Evolutionary conservation across 2,888 invertebrate species (phyloP).

Genomic region (Dolomedes plantarius): DNA sequence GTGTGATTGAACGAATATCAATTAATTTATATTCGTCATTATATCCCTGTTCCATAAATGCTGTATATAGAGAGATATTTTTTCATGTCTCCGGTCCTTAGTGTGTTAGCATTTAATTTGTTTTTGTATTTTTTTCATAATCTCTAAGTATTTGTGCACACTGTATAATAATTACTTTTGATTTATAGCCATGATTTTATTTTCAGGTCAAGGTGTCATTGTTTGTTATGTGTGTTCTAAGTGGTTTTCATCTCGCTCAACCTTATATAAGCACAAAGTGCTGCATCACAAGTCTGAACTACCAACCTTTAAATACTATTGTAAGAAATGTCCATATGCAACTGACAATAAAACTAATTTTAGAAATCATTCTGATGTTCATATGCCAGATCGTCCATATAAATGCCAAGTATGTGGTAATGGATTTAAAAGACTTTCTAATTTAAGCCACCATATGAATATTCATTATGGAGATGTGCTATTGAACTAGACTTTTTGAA

Average conservation of each 20-base stretch:
- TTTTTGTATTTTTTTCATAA: too few relatives aligned
- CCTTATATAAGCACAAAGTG: slow-evolving; percentile 21
- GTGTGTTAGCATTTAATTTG: too few relatives aligned
- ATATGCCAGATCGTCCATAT: neutral
- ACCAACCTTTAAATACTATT: slow-evolving; percentile 20
- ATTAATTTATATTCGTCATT: too few relatives aligned
- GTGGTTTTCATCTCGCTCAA: slow-evolving; percentile 30
- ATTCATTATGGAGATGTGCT: slow-evolving; percentile 30
- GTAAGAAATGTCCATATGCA: slow-evolving; percentile 36
- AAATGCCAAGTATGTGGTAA: slow-evolving; percentile 19
- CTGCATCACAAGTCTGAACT: slow-evolving; percentile 23
- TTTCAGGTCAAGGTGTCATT: neutral
- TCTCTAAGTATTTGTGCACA: too few relatives aligned
- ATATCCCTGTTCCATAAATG: too few relatives aligned
- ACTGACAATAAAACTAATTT: slow-evolving; percentile 28
- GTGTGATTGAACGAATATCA: too few relatives aligned
- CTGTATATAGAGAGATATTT: too few relatives aligned
- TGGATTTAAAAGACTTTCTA: neutral
- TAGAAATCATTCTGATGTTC: slow-evolving; percentile 19
- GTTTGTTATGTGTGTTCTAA: slow-evolving; percentile 31
- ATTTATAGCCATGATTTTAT: too few relatives aligned
- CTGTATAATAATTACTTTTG: too few relatives aligned
- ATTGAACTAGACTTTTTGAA: too few relatives aligned
- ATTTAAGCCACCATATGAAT: slow-evolving; percentile 16
- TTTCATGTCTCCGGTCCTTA: too few relatives aligned